Evolutionary conservation across 2,888 invertebrate species (phyloP).

Genomic region (Morinoia aosen): DNA sequence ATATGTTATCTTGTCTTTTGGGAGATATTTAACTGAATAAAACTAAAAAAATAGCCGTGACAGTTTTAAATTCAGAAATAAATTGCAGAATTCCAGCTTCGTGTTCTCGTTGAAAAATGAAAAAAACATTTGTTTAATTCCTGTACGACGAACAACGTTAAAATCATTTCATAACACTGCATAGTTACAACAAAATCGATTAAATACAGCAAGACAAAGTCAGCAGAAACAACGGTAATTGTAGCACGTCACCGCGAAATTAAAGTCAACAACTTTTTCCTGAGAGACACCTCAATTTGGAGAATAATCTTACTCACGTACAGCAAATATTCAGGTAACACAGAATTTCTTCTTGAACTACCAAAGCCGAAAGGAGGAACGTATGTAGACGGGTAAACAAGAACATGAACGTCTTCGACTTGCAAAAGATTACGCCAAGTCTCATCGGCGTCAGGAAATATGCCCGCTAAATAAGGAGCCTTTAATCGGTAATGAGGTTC

Average conservation of each 20-base stretch:
- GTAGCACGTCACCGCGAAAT: neutral
- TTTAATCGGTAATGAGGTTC: conserved; percentile 43
- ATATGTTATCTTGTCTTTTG: too few relatives aligned
- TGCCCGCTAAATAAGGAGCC: conserved; percentile 18
- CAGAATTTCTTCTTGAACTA: neutral
- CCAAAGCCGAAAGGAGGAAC: neutral
- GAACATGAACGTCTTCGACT: neutral
- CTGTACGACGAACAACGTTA: neutral
- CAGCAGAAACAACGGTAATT: neutral
- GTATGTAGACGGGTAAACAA: neutral
- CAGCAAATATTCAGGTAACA: neutral
- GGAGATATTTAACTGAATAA: too few relatives aligned
- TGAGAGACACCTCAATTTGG: neutral
- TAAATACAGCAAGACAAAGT: neutral
- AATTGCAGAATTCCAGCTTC: too few relatives aligned
- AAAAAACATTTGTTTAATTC: too few relatives aligned
- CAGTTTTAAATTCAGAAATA: too few relatives aligned
- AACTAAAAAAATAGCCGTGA: too few relatives aligned
- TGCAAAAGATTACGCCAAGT: neutral
- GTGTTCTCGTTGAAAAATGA: too few relatives aligned
- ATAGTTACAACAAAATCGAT: neutral
- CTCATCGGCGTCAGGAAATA: conserved; percentile 31
- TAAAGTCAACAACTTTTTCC: neutral
- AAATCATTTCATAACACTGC: neutral
- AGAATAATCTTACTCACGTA: neutral